Percentiles rank a stretch among this genome's conserved stretches.
These are phyloP conservation scores for Cherax destructor DNA, from an alignment of 1,140 invertebrate genomes.

Conservation along the genomic window DNA sequence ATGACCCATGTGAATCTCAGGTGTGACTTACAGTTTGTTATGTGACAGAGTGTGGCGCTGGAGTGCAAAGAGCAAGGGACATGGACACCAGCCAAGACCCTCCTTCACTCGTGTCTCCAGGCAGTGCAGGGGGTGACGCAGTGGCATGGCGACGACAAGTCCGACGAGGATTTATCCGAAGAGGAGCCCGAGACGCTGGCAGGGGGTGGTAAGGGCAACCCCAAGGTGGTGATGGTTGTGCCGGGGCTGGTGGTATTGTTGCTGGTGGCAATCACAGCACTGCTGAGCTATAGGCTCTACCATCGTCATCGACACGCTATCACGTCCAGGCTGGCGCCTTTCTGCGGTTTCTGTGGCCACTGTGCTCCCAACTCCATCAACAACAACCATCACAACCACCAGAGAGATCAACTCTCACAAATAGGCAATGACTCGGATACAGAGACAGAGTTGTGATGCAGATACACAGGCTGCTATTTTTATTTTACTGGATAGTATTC, in stretches of 20 bases:
- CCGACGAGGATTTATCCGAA: constrained; percentile 21
- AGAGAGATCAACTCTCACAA: constrained; percentile 16
- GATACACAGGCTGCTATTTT: neutral
- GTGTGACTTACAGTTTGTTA: too few species aligned
- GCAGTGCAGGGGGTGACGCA: neutral
- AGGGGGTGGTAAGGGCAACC: neutral
- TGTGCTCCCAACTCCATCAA: neutral
- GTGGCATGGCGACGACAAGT: neutral
- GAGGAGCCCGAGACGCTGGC: neutral
- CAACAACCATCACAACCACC: neutral
- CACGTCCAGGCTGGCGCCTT: neutral
- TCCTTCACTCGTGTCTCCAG: constrained; percentile 9
- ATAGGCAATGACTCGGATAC: constrained; percentile 21
- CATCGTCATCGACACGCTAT: neutral
- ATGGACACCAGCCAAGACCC: neutral
- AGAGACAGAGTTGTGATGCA: constrained; percentile 22
- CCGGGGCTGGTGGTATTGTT: neutral
- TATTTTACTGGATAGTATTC: too few species aligned
- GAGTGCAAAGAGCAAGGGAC: neutral
- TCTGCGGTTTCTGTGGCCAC: constrained; percentile 1
- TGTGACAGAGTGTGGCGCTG: neutral
- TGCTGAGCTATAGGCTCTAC: neutral
- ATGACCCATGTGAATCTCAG: too few species aligned
- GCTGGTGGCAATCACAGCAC: neutral
- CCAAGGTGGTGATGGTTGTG: neutral